Conservation (phyloP, 1,140 invertebrate genomes). For the Bombus waltoni region DNA sequence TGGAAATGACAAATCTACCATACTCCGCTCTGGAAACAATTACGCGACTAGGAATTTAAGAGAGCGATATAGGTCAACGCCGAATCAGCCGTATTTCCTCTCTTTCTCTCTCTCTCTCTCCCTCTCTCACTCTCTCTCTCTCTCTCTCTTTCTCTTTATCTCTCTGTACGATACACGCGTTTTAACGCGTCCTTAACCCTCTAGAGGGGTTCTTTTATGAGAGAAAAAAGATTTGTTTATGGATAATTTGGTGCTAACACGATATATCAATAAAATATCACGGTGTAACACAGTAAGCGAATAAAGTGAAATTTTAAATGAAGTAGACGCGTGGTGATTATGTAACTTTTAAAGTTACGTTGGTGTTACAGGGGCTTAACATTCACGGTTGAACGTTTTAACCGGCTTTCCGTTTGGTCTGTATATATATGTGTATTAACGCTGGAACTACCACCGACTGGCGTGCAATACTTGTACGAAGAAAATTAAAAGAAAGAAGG, state of each 20-base stretch:
- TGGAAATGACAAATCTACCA: constrained; percentile 41
- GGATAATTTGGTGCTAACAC: background rate
- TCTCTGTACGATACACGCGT: background rate
- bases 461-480: background rate
- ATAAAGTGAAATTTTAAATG: background rate
- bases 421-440: background rate
- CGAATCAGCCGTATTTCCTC: constrained; percentile 44
- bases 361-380: background rate
- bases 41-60: constrained; percentile 44
- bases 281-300: background rate
- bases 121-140: no score
- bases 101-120: background rate
- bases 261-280: background rate
- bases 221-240: background rate
- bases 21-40: constrained; percentile 32
- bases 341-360: background rate
- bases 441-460: background rate
- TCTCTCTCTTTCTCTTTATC: background rate
- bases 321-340: background rate
- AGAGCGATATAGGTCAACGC: constrained; percentile 45
- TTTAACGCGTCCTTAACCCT: constrained; percentile 36
- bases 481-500: background rate
- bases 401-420: background rate
- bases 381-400: no score
- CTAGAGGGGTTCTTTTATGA: background rate